phyloP scores from a whole-genome alignment of 2,797 vertebrate species.

The Alosa sapidissima region DNA sequence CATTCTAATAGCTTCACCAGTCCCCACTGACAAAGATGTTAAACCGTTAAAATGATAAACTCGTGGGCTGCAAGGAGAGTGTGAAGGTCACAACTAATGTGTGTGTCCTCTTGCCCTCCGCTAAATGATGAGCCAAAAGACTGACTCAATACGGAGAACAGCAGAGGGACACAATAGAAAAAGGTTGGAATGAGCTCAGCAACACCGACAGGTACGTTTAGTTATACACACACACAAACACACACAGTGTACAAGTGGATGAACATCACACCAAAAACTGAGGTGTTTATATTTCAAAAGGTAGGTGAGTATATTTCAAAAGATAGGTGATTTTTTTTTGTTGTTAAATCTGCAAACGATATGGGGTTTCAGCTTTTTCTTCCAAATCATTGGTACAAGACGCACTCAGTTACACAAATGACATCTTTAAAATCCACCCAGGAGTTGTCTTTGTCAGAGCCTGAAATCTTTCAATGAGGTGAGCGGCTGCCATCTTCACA shows the following conservation, averaged over 20 bases:
- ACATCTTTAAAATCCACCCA: constrained; percentile 52
- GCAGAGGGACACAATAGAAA: constrained; percentile 51
- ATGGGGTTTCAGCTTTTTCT: not conserved
- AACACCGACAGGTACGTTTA: constrained; percentile 44
- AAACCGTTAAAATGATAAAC: constrained; percentile 51
- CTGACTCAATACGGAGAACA: constrained; percentile 45
- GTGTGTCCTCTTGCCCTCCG: constrained; percentile 43
- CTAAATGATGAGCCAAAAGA: constrained; percentile 49
- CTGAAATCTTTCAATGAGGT: constrained; percentile 53
- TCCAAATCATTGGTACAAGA: not conserved
- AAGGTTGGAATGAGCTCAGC: constrained; percentile 33
- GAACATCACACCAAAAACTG: constrained; percentile 38
- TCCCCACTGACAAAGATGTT: constrained; percentile 26
- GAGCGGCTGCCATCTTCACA: constrained; percentile 58
- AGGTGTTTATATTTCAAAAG: constrained; percentile 39
- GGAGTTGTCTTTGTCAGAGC: constrained; percentile 36
- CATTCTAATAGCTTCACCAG: not conserved
- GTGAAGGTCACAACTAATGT: constrained; percentile 47
- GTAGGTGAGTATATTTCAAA: constrained; percentile 37
- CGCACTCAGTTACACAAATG: constrained; percentile 42
- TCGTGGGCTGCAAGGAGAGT: constrained; percentile 36
- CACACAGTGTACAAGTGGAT: constrained; percentile 38
- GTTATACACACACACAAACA: constrained; percentile 43
- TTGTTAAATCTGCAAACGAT: not conserved
- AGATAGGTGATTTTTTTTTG: not conserved